These are phyloP conservation scores for Drosophila persimilis DNA, from an alignment of 1,140 invertebrate genomes.

Conservation along the genomic window DNA sequence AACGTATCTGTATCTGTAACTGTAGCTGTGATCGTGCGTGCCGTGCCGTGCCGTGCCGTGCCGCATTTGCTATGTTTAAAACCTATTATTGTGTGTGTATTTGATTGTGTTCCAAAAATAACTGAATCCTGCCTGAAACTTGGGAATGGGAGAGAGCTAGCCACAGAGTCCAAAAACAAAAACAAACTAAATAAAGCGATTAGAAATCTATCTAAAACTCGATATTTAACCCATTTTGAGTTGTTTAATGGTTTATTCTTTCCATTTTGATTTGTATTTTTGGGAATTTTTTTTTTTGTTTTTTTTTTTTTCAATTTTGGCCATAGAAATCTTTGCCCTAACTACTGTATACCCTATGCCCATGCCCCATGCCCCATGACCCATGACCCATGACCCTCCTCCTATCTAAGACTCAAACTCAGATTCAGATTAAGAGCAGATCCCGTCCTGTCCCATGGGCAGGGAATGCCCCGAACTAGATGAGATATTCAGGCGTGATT, in stretches of 20 bases:
- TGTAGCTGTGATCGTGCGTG: too few species aligned
- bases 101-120: constrained; percentile 64
- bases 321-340: too few species aligned
- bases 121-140: constrained; percentile 79
- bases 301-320: too few species aligned
- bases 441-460: constrained; percentile 3
- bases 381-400: constrained; percentile 18
- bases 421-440: constrained; percentile 13
- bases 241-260: constrained; percentile 15
- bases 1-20: constrained; percentile 18
- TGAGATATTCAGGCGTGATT: constrained; percentile 25
- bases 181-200: constrained; percentile 48
- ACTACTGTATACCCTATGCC: not conserved
- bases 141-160: constrained; percentile 83
- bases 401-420: constrained; percentile 8
- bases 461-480: constrained; percentile 27
- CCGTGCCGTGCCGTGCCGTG: constrained; percentile 33
- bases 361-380: constrained; percentile 21
- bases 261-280: constrained; percentile 30
- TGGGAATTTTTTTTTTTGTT: too few species aligned
- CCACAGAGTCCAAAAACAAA: constrained; percentile 74
- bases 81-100: constrained; percentile 63
- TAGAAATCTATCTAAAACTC: too few species aligned
- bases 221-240: constrained; percentile 20
- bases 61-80: constrained; percentile 58